Percentiles rank a stretch among this genome's conserved stretches.
phyloP scores from a whole-genome alignment of 2,797 vertebrate genomes.

The Leptatherina wallacei region DNA sequence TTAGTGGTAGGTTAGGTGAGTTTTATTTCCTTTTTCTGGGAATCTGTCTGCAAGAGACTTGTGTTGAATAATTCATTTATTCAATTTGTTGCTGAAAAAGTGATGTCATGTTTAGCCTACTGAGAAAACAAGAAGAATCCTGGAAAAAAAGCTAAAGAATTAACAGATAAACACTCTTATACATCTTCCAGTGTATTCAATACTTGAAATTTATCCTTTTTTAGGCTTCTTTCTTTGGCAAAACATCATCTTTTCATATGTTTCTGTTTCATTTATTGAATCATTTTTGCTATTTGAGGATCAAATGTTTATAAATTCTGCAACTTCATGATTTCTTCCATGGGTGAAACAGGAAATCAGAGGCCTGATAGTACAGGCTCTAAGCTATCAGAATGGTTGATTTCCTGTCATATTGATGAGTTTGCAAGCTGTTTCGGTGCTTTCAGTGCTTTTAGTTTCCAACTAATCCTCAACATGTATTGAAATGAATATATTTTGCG shows the following conservation, averaged over 20 bases:
- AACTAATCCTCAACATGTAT: conserved; percentile 3
- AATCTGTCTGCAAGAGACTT: background rate
- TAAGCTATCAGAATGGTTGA: background rate
- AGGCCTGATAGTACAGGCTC: background rate
- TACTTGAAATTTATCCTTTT: background rate
- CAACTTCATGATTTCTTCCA: background rate
- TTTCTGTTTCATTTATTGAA: background rate
- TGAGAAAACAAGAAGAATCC: background rate
- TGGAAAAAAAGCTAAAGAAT: too few relatives aligned
- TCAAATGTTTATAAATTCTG: background rate
- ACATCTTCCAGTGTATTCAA: too few relatives aligned
- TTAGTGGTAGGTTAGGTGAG: background rate
- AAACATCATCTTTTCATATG: background rate
- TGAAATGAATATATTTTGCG: conserved; percentile 1
- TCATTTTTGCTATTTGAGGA: background rate
- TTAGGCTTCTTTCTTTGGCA: background rate
- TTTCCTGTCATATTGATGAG: background rate
- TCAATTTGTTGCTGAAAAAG: background rate
- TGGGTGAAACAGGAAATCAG: background rate
- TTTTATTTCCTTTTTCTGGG: too few relatives aligned
- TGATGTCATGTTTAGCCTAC: background rate
- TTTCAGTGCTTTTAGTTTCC: background rate
- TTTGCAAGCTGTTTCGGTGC: background rate
- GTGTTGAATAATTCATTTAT: background rate
- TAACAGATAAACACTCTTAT: too few relatives aligned